Percentiles rank a stretch among this genome's conserved stretches.
phyloP scores from a whole-genome alignment of 2,113 vertebrate genomes.

The Meriones unguiculatus region DNA sequence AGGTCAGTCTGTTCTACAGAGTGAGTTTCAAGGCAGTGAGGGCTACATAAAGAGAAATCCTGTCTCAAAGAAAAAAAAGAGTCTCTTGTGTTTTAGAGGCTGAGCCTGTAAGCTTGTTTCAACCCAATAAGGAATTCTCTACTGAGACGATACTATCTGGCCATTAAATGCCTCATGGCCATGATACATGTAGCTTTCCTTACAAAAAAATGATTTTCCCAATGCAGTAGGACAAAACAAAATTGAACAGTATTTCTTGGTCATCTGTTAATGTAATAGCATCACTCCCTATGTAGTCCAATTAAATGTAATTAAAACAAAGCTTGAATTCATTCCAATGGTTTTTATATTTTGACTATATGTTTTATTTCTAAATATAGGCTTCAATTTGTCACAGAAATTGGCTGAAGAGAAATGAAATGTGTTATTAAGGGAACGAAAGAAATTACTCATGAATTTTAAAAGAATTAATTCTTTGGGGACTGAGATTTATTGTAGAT shows the following conservation, averaged over 20 bases:
- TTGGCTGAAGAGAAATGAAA: conserved; percentile 60
- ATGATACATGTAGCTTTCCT: not conserved
- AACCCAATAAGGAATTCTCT: not conserved
- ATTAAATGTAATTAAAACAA: conserved; percentile 62
- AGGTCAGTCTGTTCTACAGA: not conserved
- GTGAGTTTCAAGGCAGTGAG: not conserved
- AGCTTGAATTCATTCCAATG: conserved; percentile 51
- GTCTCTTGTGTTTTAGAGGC: not conserved
- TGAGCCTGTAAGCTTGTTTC: not conserved
- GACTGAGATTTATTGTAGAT: not conserved
- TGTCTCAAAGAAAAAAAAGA: not conserved
- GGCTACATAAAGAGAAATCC: not conserved
- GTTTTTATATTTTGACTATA: conserved; percentile 50
- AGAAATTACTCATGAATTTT: conserved; percentile 52
- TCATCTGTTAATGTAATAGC: conserved; percentile 52
- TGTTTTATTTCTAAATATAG: conserved; percentile 63
- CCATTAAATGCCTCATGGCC: not conserved
- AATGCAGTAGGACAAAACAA: conserved; percentile 32
- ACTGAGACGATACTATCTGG: not conserved
- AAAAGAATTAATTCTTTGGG: conserved; percentile 29
- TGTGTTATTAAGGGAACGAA: conserved; percentile 8
- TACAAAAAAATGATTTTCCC: conserved; percentile 55
- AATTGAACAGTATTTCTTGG: not conserved
- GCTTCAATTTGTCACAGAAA: conserved; percentile 45
- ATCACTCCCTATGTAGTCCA: not conserved